A percentile compares a stretch with the other conserved stretches of the same genome.
Evolutionary conservation across 2,888 invertebrate species (phyloP).

Genomic region (Thecocarcelia acutangulata): DNA sequence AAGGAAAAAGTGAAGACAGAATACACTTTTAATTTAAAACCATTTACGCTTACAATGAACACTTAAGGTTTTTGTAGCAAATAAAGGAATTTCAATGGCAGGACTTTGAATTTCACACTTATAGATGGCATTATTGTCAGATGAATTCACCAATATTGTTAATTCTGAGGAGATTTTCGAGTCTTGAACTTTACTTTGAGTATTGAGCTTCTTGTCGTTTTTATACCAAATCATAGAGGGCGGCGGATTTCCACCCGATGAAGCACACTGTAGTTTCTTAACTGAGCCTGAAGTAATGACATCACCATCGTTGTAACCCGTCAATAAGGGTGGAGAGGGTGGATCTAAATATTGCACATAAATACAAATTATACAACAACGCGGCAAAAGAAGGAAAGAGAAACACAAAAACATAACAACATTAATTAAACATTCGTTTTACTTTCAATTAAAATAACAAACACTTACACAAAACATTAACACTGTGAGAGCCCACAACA

Average conservation of each 20-base stretch:
- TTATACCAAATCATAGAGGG: slow-evolving; percentile 78
- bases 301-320: slow-evolving; percentile 78
- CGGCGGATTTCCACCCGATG: slow-evolving; percentile 78
- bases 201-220: slow-evolving; percentile 78
- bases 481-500: slow-evolving; percentile 79
- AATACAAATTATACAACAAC: background rate
- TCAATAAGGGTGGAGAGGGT: slow-evolving; percentile 76
- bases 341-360: slow-evolving; percentile 73
- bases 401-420: background rate
- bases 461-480: slow-evolving; percentile 79
- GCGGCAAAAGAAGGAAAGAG: slow-evolving; percentile 12
- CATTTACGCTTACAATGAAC: slow-evolving; percentile 77
- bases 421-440: slow-evolving; percentile 57
- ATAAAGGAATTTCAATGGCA: slow-evolving; percentile 78
- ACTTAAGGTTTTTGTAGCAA: slow-evolving; percentile 77
- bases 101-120: slow-evolving; percentile 79
- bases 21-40: background rate
- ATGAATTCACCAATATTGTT: slow-evolving; percentile 77
- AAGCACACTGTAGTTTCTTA: slow-evolving; percentile 77
- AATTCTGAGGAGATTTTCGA: slow-evolving; percentile 77
- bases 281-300: slow-evolving; percentile 78
- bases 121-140: slow-evolving; percentile 79
- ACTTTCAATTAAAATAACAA: slow-evolving; percentile 38
- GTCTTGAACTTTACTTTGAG: slow-evolving; percentile 74
- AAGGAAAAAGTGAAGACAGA: background rate